Evolutionary conservation across 2,888 invertebrate genomes (phyloP).

Genomic region (Ariolimax columbianus): DNA sequence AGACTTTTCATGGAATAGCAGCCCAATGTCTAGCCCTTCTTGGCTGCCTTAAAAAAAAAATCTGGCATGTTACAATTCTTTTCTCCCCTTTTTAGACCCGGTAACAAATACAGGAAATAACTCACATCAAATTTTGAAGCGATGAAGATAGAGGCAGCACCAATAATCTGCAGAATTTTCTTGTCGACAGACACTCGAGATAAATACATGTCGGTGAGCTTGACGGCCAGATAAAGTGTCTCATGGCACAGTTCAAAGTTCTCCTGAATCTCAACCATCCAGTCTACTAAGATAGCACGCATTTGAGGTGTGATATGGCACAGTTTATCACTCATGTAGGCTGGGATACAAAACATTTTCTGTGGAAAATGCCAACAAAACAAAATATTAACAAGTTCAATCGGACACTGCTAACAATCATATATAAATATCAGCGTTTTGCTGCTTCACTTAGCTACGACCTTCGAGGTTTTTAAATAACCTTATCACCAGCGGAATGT

Average conservation of each 20-base stretch:
- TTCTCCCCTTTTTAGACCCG: no score
- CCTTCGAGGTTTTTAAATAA: no score
- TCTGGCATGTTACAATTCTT: no score
- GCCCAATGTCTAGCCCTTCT: no score
- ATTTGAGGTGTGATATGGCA: conserved; percentile 90
- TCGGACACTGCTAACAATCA: no score
- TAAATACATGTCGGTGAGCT: conserved; percentile 94
- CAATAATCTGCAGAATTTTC: conserved; percentile 92
- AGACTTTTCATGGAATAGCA: no score
- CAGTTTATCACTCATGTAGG: conserved; percentile 88
- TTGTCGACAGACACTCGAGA: conserved; percentile 84
- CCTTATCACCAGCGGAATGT: no score
- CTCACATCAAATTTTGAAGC: conserved; percentile 97
- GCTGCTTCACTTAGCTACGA: no score
- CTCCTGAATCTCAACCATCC: conserved; percentile 98
- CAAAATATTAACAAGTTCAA: not conserved
- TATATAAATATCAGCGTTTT: no score
- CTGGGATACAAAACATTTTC: conserved; percentile 85
- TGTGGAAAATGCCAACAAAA: conserved; percentile 76
- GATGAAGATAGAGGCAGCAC: conserved; percentile 95
- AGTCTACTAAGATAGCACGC: conserved; percentile 95
- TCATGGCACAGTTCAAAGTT: conserved; percentile 97
- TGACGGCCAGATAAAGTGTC: conserved; percentile 96
- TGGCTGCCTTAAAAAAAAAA: no score
- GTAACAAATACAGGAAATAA: no score